Evolutionary conservation across 2,888 invertebrate species (phyloP), one percentile per base, ranked within the genome.

Genomic region (Pardosa pseudoannulata): DNA sequence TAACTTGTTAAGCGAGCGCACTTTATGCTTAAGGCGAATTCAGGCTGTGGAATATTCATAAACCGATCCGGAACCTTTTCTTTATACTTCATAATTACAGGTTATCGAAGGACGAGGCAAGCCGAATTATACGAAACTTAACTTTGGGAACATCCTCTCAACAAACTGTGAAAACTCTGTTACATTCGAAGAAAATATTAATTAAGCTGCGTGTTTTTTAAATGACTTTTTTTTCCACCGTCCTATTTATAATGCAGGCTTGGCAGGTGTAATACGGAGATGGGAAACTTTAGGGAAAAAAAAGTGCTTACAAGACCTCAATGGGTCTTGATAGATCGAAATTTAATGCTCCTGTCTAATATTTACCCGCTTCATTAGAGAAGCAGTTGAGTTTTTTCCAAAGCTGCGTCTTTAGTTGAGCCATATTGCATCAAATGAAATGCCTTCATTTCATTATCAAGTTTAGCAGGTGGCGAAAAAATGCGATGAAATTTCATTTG

Each of bases 1-100:
- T 67, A 3, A 19, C 65, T 67, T 19, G 32, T 67, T 67, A 67
- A 6, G 19, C 7, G n/a, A 31, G 31, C 19, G 19, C 32, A 67
- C 32, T 16, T 32, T 2, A 32, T 67, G 65, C 65, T 67, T n/a
- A 68, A 65, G 67, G 68, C 31, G 23, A 16, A 27, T 29, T 36
- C 41, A 29, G 46, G 67, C 62, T 79, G 29, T 72, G 56, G 72
- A 79, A 79, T 79, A 79, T 79, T 79, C 71, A 79, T 79, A 72
- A 64, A 71, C 23, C 56, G 13, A 39, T 16, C 46, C 31, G 0
- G 31, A 32, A 13, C 3, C 7, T 32, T n/a, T 19, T 32, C n/a
- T 32, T n/a, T 31, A n/a, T 64, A 39, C 23, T 16, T 36, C 23
- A 32, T 79, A 79, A 79, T 79, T 79, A 72, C 64, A 32, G 50